Base-by-base conservation (phyloP, 1,140 invertebrate species). In the Conus ventricosus region DNA sequence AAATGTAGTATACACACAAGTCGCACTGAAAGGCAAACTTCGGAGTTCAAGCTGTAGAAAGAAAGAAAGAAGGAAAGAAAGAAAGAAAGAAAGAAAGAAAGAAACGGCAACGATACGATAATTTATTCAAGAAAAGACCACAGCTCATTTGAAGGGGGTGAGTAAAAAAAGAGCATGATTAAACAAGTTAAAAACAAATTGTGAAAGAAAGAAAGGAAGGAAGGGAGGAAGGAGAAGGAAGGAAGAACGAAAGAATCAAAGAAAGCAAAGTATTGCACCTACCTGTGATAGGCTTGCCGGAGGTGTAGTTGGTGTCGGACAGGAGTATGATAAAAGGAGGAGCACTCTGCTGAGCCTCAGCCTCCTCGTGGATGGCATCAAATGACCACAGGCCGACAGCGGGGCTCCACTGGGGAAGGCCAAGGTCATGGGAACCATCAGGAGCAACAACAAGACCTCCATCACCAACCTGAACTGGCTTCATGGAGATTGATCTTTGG, bases 281-380 rank as follows among this genome's bases (percentile, higher is more conserved):
- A 87, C 85, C 27, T 80, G 71, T 55, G 53, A 87, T 87, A 0
- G 85, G 85, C 51, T 78, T 4, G 1, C 60, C 51, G 3, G 88
- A 83, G 20, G 86, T 85, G 67, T 90, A 90, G 13, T 80, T 88
- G 54, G 89, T 90, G 83, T 85, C 75, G 51, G 87, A 88, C 78
- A 90, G 82, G 0, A 90, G 60, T 23, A 90, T 71, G 25, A 87
- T 15, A 57, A 88, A 90, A 11, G 89, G 89, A 10, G 89, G 76
- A 5, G 89, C 82, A 4, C 53, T n/a, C 63, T 88, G 15, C 60
- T 88, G 67, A 7, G 83, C 81, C 7, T 57, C 86, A 1, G 86
- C 89, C 23, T 90, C 87, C 11, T 88, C 82, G 84, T 90, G 89
- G 53, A 90, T 87, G 25, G 89, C 89, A 90, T 88, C 54, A 90